Evolutionary conservation across 2,113 vertebrate genomes (phyloP), one percentile per base, ranked within the genome.

Genomic region (Rafetus swinhoei): DNA sequence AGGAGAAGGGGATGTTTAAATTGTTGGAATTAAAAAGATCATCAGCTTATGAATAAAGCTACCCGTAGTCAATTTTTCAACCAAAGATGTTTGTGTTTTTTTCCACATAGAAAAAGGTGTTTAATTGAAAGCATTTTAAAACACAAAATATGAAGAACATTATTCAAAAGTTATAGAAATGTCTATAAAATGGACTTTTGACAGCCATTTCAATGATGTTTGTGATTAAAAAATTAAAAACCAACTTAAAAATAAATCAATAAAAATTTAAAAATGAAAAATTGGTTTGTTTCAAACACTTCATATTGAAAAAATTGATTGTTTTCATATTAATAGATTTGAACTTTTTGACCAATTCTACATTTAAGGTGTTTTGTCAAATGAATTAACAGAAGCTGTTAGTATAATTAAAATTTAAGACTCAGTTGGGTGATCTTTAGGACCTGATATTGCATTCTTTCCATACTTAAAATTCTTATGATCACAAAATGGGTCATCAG

Each of bases 101-200:
- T 29, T 65, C 6, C 7, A 65, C 16, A 29, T 27, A 29, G 14
- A 32, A 59, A 65, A 65, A 60, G 62, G 29, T 7, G 14, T 65
- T 65, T 65, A 16, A 65, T n/a, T 65, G 62, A 32, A 65, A 65
- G 32, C 62, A 16, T 65, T 65, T 65, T 65, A 14, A 15, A 86
- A 3, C 32, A 56, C n/a, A 13, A 11, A 3, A 86, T 72, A 56
- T 72, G 53, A 22, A 21, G 39, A 45, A 74, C 10, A 39, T 39
- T 22, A 22, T 79, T 27, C 89, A 62, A 6, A 88, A 53, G 10
- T 22, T 2, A 19, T 59, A 53, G 80, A 53, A 74, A 65, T 10
- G 3, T 4, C 0, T 53, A 85, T 21, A 10, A 76, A 85, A 83
- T 35, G 5, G 1, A 0, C 1, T 87, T 92, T 92, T 24, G 1